Evolutionary conservation across 23 tunicate genomes (phyloP).

Genomic region (Trididemnum nubilum): DNA sequence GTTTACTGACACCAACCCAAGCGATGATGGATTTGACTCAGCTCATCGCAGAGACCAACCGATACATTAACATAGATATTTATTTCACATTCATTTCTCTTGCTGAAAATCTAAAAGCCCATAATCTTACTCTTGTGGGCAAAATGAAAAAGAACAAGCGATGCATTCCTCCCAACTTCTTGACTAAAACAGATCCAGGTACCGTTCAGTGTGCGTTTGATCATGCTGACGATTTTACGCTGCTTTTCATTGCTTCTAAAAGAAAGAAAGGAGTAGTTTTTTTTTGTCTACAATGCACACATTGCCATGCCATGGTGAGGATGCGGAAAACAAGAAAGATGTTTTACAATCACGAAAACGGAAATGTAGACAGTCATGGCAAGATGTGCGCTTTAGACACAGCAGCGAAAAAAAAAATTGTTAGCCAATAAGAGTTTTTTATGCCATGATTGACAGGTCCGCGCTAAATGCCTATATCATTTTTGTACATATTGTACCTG

Average conservation of each 20-base stretch:
- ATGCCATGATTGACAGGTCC: neutral
- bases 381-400: neutral
- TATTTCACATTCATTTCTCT: neutral
- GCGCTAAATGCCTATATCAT: neutral
- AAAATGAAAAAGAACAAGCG: neutral
- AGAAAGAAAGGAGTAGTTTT: neutral
- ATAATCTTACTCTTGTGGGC: neutral
- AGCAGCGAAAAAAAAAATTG: neutral
- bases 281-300: neutral
- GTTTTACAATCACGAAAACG: neutral
- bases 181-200: neutral
- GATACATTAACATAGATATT: neutral
- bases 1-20: constrained; percentile 5
- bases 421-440: constrained; percentile 8
- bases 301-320: too few relatives aligned
- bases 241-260: neutral
- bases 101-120: neutral
- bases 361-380: neutral
- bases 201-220: neutral
- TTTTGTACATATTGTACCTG: neutral
- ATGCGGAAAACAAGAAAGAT: neutral
- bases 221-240: too few relatives aligned
- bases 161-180: too few relatives aligned
- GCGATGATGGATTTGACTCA: constrained; percentile 4
- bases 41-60: neutral